Evolutionary conservation across 2,797 vertebrate species (phyloP), one percentile per base, ranked within the genome.

Genomic region (Lemur catta): DNA sequence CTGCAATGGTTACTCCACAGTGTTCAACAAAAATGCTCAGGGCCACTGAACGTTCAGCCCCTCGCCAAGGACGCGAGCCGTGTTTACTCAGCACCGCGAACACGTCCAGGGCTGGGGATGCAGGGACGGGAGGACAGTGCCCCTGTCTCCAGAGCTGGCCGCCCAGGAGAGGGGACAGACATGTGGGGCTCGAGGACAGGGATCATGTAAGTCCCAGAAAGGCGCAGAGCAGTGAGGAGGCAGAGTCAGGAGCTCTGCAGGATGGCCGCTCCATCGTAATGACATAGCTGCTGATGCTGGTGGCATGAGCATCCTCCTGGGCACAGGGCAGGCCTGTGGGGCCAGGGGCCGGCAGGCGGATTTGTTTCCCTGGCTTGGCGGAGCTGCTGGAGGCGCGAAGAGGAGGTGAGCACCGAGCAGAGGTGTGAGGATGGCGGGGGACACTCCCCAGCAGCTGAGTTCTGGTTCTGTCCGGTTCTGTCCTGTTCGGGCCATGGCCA

Each of bases 21-120:
- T 26, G 10, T 38, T 46, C 20, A 20, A 10, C 17, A 50, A 41
- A 65, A 82, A 10, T 6, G 13, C 41, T 26, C 35, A 5, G 28
- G 67, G 28, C 20, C n/a, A 6, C 46, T 22, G 55, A 35, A 63
- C 57, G 26, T 55, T 2, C 22, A 3, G 2, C n/a, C 13, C 12
- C 11, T 52, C 57, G 4, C 13, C 30, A 15, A 65, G 24, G 35
- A 20, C 6, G 9, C 1, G 1, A 0, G 1, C 12, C 0, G 2
- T 12, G 22, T 24, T 24, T 88, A 26, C 38, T 69, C 7, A 30
- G 46, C 0, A 0, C 48, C 4, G 7, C 1, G 3, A 15, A 14
- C 15, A 4, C 26, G n/a, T 57, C 7, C 4, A 1, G 14, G 17
- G 18, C 10, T 14, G 18, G 18, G 59, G n/a, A 52, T 10, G 0